Evolutionary conservation across 2,888 invertebrate species (phyloP).

Genomic region (Poecilus cupreus): DNA sequence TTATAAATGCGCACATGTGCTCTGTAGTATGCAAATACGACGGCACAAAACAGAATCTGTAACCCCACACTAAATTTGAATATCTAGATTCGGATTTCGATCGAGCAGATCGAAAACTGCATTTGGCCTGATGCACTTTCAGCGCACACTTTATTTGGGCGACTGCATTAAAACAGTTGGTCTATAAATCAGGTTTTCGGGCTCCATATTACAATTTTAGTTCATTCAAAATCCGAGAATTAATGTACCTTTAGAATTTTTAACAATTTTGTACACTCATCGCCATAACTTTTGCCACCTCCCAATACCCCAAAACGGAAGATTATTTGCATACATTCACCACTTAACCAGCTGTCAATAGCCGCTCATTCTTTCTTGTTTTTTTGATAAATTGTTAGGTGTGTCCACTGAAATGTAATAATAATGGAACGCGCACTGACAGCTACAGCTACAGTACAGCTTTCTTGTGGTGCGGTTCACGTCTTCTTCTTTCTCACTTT

Average conservation of each 20-base stretch:
- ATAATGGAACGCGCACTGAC: too few species aligned
- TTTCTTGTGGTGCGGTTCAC: too few species aligned
- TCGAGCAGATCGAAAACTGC: conserved; percentile 54
- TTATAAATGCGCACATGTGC: conserved; percentile 63
- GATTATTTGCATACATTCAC: too few species aligned
- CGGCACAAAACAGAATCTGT: conserved; percentile 6
- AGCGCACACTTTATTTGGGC: conserved; percentile 32
- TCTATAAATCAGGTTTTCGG: conserved; percentile 63
- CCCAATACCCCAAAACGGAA: neutral
- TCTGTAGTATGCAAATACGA: conserved; percentile 63
- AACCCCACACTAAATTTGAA: conserved; percentile 64
- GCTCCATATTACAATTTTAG: conserved; percentile 61
- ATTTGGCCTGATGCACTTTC: neutral
- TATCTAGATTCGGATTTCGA: conserved; percentile 63
- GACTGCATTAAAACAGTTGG: conserved; percentile 62
- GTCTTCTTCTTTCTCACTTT: too few species aligned
- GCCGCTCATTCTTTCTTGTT: too few species aligned
- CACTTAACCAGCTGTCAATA: too few species aligned
- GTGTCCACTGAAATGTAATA: too few species aligned
- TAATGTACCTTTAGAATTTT: conserved; percentile 55
- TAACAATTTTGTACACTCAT: conserved; percentile 21
- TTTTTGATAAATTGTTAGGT: too few species aligned
- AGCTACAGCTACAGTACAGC: too few species aligned
- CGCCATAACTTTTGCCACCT: too few species aligned
- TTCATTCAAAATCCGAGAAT: conserved; percentile 60